Conservation (phyloP, 2,797 vertebrate genomes). For the Gymnoscopelus braueri region DNA sequence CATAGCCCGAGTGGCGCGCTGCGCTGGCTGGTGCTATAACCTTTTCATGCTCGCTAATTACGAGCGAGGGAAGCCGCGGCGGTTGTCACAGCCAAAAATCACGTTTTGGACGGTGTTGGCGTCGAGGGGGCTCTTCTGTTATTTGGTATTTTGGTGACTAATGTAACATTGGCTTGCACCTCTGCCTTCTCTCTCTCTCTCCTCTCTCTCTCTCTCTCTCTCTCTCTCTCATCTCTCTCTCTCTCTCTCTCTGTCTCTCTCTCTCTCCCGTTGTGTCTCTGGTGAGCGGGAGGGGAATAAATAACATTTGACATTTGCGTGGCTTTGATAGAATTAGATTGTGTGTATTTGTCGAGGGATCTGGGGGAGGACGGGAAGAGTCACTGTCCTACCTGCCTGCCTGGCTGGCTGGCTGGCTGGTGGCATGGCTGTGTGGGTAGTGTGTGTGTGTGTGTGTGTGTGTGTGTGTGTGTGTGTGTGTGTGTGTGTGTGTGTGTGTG, state of each 20-base stretch:
- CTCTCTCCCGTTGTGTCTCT: background rate
- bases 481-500: conserved; percentile 1
- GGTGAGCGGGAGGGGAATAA: conserved; percentile 61
- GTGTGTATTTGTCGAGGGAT: conserved; percentile 66
- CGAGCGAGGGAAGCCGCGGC: background rate
- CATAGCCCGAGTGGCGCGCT: conserved; percentile 12
- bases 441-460: conserved; percentile 6
- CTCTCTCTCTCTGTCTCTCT: conserved; percentile 23
- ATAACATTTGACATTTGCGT: conserved; percentile 67
- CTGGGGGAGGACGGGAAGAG: conserved; percentile 59
- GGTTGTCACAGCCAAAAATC: background rate
- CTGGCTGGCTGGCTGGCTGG: conserved; percentile 57
- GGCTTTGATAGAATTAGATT: conserved; percentile 66
- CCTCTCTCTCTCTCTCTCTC: no score
- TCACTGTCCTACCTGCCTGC: conserved; percentile 60
- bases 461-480: conserved; percentile 25
- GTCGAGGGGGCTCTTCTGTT: background rate
- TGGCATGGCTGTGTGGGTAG: conserved; percentile 2
- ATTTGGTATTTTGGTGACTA: background rate
- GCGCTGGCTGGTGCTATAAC: background rate
- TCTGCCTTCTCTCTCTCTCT: background rate
- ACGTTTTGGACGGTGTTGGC: background rate
- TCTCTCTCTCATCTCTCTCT: no score
- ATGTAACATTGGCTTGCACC: background rate
- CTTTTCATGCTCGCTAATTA: conserved; percentile 22